Percentiles rank a stretch among this genome's conserved stretches.
These are phyloP conservation scores for Halyomorpha halys DNA, from an alignment of 1,140 invertebrate genomes.

Conservation along the genomic window DNA sequence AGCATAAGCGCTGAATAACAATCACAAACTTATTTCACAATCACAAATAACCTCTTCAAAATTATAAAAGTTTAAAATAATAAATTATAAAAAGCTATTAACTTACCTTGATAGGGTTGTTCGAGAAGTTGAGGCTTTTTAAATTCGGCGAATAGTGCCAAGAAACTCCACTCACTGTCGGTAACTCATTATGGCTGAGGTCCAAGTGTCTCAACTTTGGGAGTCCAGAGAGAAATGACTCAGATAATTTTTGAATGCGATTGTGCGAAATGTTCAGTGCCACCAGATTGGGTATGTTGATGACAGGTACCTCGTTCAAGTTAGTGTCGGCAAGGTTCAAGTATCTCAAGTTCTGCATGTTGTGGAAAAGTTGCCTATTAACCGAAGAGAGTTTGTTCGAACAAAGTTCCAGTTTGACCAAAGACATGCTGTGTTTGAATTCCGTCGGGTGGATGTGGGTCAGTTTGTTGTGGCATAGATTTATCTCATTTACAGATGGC, in stretches of 20 bases:
- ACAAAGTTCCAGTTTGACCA: constrained; percentile 68
- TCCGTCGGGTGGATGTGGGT: constrained; percentile 79
- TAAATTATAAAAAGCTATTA: background rate
- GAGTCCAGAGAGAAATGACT: constrained; percentile 51
- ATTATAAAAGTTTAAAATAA: too few species aligned
- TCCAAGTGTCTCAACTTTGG: constrained; percentile 51
- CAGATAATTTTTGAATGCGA: constrained; percentile 49
- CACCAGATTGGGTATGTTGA: constrained; percentile 58
- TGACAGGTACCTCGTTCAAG: constrained; percentile 56
- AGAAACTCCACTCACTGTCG: constrained; percentile 49
- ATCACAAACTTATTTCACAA: too few species aligned
- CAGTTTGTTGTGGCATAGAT: constrained; percentile 68
- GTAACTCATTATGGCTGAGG: constrained; percentile 55
- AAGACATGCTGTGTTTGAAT: constrained; percentile 65
- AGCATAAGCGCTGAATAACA: too few species aligned
- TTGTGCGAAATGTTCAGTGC: constrained; percentile 66
- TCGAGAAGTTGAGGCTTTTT: constrained; percentile 50
- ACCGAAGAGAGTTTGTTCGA: constrained; percentile 69
- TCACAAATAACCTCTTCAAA: too few species aligned
- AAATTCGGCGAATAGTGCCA: constrained; percentile 46
- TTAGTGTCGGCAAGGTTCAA: constrained; percentile 63
- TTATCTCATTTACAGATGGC: constrained; percentile 61
- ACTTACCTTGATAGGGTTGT: constrained; percentile 50
- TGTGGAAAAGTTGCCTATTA: constrained; percentile 78
- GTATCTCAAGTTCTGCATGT: constrained; percentile 67